Evolutionary conservation across 2,113 vertebrate genomes (phyloP), one percentile per base, ranked within the genome.

Genomic region (Pachyramphus minor): DNA sequence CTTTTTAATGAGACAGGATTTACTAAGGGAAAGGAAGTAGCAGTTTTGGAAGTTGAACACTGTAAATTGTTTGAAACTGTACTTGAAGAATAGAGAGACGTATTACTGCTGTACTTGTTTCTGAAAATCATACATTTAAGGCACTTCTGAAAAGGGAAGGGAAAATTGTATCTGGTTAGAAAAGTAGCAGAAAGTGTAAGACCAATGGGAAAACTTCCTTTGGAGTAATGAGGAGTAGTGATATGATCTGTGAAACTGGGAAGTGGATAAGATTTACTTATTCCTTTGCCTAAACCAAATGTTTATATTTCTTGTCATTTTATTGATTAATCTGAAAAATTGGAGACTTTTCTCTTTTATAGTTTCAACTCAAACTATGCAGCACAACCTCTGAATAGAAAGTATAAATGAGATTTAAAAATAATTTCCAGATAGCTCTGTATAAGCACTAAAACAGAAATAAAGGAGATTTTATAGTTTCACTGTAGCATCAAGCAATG

Each of bases 361-460:
- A 35, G 50, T 95, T 94, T 96, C 59, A 68, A 52, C 35, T 84
- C 84, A 60, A 77, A 63, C n/a, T 80, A 11, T 42, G 49, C 60
- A 49, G 71, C 5, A 8, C 45, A 92, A 58, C 50, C 42, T 91
- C 74, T 71, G 76, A 90, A 86, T 59, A 66, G 77, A 47, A 83
- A 88, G 22, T 52, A 91, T 60, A 94, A 95, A 84, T 64, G 67
- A 68, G 72, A n/a, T 37, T 64, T 74, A 30, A 73, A 93, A 95
- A 89, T 84, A 33, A 66, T 94, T 96, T 91, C 53, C 60, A 81
- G 63, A 74, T 33, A 80, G 55, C 53, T 95, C 55, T 84, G 24
- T 68, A 63, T 87, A 68, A 49, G 59, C 87, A 71, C 49, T 96
- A 88, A 97, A 92, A 5, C 58, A 79, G 94, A 93, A 82, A 93